Percentiles rank a stretch among this genome's conserved stretches.
These are phyloP conservation scores for Galerucella nymphaeae DNA, from an alignment of 2,888 invertebrate species.

Conservation along the genomic window DNA sequence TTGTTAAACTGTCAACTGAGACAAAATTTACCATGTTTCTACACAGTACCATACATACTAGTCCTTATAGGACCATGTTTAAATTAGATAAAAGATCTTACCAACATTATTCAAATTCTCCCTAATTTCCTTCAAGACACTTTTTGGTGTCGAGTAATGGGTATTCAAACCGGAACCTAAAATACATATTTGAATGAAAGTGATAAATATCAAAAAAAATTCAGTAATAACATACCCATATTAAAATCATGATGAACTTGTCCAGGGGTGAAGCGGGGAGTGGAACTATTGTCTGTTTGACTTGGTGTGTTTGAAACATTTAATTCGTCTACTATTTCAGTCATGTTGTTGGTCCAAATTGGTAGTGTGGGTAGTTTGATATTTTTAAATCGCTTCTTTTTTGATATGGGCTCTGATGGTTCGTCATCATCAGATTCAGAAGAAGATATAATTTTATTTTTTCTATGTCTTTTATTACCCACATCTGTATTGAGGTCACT, in stretches of 20 bases:
- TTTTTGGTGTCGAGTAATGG: background rate
- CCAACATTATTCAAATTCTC: background rate
- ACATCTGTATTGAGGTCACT: slow-evolving; percentile 26
- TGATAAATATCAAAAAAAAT: background rate
- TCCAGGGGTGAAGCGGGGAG: background rate
- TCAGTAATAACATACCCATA: background rate
- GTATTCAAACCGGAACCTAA: background rate
- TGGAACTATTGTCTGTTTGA: background rate
- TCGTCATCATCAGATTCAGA: slow-evolving; percentile 2
- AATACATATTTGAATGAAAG: background rate
- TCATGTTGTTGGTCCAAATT: slow-evolving; percentile 9
- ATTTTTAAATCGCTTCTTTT: background rate
- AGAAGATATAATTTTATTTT: slow-evolving; percentile 3
- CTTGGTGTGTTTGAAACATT: background rate
- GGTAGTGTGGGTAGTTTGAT: slow-evolving; percentile 16
- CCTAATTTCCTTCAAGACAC: background rate
- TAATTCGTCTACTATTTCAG: slow-evolving; percentile 2
- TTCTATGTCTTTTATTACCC: slow-evolving; percentile 7
- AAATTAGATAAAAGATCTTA: too few species aligned
- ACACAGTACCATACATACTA: too few species aligned
- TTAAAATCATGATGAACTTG: background rate
- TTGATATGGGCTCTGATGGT: background rate
- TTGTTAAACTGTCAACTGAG: too few species aligned
- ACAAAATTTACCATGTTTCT: too few species aligned
- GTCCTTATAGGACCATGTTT: too few species aligned